These are phyloP conservation scores for Ecdyonurus torrentis DNA, from an alignment of 2,888 invertebrate genomes.

Conservation along the genomic window DNA sequence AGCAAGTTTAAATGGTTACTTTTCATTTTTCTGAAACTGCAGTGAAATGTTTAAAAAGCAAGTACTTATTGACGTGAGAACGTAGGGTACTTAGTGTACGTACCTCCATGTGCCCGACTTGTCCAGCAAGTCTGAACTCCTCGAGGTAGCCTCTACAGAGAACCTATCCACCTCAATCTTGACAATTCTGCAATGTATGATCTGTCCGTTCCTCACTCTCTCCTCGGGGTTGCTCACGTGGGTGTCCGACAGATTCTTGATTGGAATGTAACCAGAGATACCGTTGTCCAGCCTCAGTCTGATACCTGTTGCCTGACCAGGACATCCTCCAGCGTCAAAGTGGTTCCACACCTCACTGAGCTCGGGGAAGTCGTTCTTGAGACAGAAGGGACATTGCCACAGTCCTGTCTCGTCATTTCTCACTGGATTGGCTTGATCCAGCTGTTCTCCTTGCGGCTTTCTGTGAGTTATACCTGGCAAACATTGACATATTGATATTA, in stretches of 20 bases:
- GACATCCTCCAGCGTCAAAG: slow-evolving; percentile 90
- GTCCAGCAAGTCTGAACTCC: slow-evolving; percentile 81
- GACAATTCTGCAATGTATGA: slow-evolving; percentile 74
- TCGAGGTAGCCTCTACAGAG: slow-evolving; percentile 82
- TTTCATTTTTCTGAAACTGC: too few species aligned
- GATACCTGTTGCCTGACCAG: slow-evolving; percentile 89
- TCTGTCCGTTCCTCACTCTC: slow-evolving; percentile 67
- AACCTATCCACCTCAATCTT: slow-evolving; percentile 94
- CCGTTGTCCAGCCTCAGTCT: slow-evolving; percentile 82
- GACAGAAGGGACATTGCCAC: slow-evolving; percentile 97
- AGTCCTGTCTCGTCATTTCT: slow-evolving; percentile 85
- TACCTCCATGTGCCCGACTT: slow-evolving; percentile 79
- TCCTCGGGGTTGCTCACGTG: slow-evolving; percentile 87
- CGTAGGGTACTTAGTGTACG: too few species aligned
- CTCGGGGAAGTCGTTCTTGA: slow-evolving; percentile 90
- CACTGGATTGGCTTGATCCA: slow-evolving; percentile 91
- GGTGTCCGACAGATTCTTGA: slow-evolving; percentile 84
- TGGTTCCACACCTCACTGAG: slow-evolving; percentile 97
- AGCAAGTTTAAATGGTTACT: slow-evolving; percentile 5
- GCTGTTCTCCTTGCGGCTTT: slow-evolving; percentile 80
- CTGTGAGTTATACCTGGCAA: neutral
- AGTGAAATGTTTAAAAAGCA: too few species aligned
- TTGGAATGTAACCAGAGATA: slow-evolving; percentile 80
- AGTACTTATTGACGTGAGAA: too few species aligned
- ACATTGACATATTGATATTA: neutral